Evolutionary conservation across 2,797 vertebrate species (phyloP).

Genomic region (Dipus sagitta): DNA sequence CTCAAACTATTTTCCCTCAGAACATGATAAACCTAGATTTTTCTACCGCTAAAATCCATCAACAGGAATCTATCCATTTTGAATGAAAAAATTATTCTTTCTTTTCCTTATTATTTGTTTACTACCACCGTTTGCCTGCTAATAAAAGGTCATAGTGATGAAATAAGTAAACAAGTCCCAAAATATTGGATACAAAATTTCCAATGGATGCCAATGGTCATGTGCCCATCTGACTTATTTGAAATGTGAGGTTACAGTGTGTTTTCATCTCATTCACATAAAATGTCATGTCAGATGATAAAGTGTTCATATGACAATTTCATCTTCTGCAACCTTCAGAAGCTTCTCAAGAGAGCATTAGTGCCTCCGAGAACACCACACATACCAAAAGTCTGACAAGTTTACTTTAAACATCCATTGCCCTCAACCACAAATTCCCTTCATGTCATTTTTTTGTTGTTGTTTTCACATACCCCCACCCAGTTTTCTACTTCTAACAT

Average conservation of each 20-base stretch:
- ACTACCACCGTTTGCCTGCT: constrained; percentile 7
- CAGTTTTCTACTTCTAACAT: background rate
- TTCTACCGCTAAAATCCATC: background rate
- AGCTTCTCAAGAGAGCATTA: background rate
- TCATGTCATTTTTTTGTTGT: background rate
- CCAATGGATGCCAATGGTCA: background rate
- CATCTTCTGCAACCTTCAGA: constrained; percentile 8
- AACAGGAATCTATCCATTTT: background rate
- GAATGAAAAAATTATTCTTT: background rate
- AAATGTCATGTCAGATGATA: background rate
- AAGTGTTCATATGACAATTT: background rate
- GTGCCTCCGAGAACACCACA: background rate
- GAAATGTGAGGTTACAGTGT: background rate
- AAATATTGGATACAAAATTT: background rate
- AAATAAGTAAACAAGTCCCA: constrained; percentile 22
- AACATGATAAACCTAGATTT: constrained; percentile 8
- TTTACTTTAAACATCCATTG: background rate
- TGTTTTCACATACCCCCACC: background rate
- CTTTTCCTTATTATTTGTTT: constrained; percentile 23
- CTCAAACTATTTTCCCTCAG: constrained; percentile 49
- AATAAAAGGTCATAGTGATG: background rate
- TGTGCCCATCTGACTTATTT: background rate
- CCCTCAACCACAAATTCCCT: background rate
- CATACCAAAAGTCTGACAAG: constrained; percentile 8
- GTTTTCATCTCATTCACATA: background rate